These are phyloP conservation scores for Holcopasites calliopsidis DNA, from an alignment of 1,140 invertebrate genomes.

Conservation along the genomic window DNA sequence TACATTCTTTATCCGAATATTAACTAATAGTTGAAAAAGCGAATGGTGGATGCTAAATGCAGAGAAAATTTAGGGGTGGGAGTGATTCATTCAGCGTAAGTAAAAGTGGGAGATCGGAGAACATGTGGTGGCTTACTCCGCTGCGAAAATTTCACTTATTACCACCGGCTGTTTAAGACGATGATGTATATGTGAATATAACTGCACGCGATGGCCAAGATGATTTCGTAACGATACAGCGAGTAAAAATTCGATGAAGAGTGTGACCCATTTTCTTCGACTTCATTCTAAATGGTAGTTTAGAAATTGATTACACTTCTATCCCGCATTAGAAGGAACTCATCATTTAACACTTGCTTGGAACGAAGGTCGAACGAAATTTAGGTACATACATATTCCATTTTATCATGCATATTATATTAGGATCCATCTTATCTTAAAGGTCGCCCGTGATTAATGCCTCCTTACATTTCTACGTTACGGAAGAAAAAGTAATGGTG, in stretches of 20 bases:
- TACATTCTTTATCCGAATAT: too few species aligned
- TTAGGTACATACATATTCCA: too few species aligned
- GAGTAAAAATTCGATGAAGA: conserved; percentile 21
- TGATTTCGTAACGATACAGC: conserved; percentile 30
- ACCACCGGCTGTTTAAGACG: background rate
- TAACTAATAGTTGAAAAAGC: too few species aligned
- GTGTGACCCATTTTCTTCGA: conserved; percentile 41
- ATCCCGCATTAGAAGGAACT: too few species aligned
- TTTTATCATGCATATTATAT: too few species aligned
- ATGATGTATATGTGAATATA: background rate
- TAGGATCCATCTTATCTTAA: too few species aligned
- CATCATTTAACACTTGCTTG: too few species aligned
- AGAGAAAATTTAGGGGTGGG: background rate
- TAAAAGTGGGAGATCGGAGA: background rate
- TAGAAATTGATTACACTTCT: conserved; percentile 28
- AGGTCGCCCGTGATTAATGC: too few species aligned
- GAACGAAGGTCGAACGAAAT: too few species aligned
- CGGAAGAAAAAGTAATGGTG: too few species aligned
- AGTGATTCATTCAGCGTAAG: background rate
- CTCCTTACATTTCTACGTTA: too few species aligned
- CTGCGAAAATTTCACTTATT: conserved; percentile 3
- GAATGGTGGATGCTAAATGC: background rate
- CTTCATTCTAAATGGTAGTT: conserved; percentile 3
- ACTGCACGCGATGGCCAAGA: conserved; percentile 10
- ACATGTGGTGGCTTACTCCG: too few species aligned